Conservation (phyloP, 92 coral and sea anemone genomes). For the Parazoanthus atlanticus region DNA sequence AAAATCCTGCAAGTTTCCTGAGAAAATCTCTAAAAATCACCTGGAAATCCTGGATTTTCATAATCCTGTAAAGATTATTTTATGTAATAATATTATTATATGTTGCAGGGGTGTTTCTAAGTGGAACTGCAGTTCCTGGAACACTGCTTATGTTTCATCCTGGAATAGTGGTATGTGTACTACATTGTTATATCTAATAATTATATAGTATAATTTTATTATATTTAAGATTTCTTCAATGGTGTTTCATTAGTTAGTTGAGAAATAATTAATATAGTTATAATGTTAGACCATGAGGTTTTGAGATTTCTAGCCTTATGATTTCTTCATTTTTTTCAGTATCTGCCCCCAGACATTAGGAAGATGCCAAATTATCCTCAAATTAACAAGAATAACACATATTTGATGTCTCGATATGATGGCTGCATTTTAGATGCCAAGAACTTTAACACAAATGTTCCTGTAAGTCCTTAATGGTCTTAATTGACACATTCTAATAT, state of each 20-base stretch:
- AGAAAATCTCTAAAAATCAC: too few species aligned
- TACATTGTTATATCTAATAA: not conserved
- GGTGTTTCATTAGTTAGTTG: not conserved
- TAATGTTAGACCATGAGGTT: too few species aligned
- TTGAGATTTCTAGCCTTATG: not conserved
- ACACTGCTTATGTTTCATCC: constrained; percentile 73
- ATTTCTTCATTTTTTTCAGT: constrained; percentile 45
- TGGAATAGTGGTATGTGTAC: constrained; percentile 68
- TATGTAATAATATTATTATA: too few species aligned
- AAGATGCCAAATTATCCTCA: constrained; percentile 82
- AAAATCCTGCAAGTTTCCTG: too few species aligned
- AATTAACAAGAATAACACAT: constrained; percentile 65
- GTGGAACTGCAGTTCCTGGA: constrained; percentile 69
- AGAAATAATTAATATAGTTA: too few species aligned
- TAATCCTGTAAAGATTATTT: too few species aligned
- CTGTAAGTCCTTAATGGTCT: constrained; percentile 22
- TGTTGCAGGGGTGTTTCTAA: constrained; percentile 67
- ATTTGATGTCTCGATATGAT: constrained; percentile 81
- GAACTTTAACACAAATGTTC: constrained; percentile 47
- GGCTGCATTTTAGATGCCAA: constrained; percentile 80
- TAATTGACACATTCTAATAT: not conserved
- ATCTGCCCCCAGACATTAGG: constrained; percentile 66
- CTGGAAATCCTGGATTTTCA: too few species aligned
- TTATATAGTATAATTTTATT: not conserved
- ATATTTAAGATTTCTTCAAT: not conserved